phyloP scores from a whole-genome alignment of 2,113 vertebrate species.

The Potamarius usumacintae region DNA sequence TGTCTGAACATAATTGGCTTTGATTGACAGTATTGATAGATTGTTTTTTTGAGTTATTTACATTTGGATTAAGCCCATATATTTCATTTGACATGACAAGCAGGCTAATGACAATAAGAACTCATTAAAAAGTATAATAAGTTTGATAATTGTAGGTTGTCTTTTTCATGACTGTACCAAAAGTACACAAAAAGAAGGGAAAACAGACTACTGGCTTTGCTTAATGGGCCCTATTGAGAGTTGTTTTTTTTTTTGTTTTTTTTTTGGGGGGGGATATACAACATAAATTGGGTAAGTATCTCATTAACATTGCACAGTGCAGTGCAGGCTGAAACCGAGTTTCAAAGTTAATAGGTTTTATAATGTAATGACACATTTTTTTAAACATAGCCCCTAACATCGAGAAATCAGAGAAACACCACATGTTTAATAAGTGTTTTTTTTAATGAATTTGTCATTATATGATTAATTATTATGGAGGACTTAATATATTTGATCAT shows the following conservation, averaged over 20 bases:
- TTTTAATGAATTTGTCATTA: too few relatives aligned
- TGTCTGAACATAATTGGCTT: background rate
- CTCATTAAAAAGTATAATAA: background rate
- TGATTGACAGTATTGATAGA: background rate
- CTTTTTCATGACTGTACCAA: background rate
- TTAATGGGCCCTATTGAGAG: background rate
- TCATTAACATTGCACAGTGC: background rate
- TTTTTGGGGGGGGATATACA: too few relatives aligned
- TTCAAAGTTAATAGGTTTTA: too few relatives aligned
- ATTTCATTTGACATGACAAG: background rate
- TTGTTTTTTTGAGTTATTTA: background rate
- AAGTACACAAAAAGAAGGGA: background rate
- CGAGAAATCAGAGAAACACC: background rate
- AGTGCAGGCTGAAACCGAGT: background rate
- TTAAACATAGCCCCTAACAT: background rate
- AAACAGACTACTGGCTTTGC: background rate
- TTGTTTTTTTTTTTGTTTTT: too few relatives aligned
- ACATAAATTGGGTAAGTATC: background rate
- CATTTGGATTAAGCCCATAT: background rate
- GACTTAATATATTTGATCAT: background rate
- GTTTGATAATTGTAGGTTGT: background rate
- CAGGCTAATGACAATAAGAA: background rate
- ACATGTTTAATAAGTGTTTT: background rate
- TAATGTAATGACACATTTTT: too few relatives aligned
- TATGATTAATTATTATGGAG: background rate